Evolutionary conservation across 2,888 invertebrate species (phyloP), one percentile per base, ranked within the genome.

Genomic region (Bombylius discolor): DNA sequence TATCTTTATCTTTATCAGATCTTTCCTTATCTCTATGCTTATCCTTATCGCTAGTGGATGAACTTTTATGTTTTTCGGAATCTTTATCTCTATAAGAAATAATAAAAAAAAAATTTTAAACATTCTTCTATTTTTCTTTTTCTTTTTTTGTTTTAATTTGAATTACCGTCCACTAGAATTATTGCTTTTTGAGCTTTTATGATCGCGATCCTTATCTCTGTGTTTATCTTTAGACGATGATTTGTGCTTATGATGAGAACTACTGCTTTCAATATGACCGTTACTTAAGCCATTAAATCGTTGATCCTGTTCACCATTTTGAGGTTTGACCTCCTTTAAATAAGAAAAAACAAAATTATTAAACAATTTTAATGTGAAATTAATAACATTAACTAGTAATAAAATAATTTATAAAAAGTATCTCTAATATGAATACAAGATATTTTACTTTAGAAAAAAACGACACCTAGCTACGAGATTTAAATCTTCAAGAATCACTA

Each of bases 261-360:
- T 78, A 73, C 74, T 80, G 72, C 71, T 53, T 59, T 52, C 67
- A 59, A 58, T 68, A 71, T 84, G 88, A 55, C 89, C 90, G 76
- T 89, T 87, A 67, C 85, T 86, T 68, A 88, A 77, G 58, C 89
- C 89, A 77, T 89, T 89, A 76, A 87, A 78, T 76, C 83, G 82
- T 51, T 56, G 55, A 45, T 55, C 51, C 72, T 78, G 78, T 69
- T 74, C 76, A 61, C 79, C 79, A 69, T 78, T 79, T 72, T 77
- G 58, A 49, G 60, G 56, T 55, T 64, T 63, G 12, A 53, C 46
- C 34, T 53, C 49, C 50, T 52, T 5, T 14, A 34, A 47, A 39
- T 33, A 51, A 50, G 23, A 42, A 33, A 8, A 36, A 51, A 5
- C 32, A 8, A 51, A 5, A 14, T 7, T 7, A 11, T 14, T 14